Evolutionary conservation across 2,888 invertebrate species (phyloP).

Genomic region (Cheilosia impressa): DNA sequence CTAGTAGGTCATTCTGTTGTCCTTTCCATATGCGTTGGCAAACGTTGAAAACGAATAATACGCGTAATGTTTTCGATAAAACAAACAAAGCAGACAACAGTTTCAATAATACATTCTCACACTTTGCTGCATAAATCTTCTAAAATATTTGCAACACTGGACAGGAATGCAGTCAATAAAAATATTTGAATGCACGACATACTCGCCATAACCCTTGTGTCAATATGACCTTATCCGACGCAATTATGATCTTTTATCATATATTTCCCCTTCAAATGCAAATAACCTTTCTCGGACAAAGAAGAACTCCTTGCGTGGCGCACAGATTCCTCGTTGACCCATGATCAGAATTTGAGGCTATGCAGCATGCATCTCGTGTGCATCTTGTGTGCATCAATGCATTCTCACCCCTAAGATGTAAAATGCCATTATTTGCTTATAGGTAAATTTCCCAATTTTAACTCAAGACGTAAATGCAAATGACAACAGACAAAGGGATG

Average conservation of each 20-base stretch:
- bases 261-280: conserved; percentile 51
- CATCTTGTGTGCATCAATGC: conserved; percentile 32
- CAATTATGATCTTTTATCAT: conserved; percentile 65
- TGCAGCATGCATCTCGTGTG: conserved; percentile 57
- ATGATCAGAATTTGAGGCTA: conserved; percentile 49
- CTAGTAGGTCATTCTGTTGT: too few species aligned
- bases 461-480: conserved; percentile 57
- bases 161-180: conserved; percentile 27
- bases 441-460: conserved; percentile 53
- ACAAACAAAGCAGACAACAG: too few species aligned
- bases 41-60: too few species aligned
- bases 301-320: too few species aligned
- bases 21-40: too few species aligned
- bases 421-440: conserved; percentile 66
- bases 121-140: conserved; percentile 5
- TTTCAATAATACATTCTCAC: too few species aligned
- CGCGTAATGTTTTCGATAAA: too few species aligned
- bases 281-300: conserved; percentile 55
- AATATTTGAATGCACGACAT: conserved; percentile 20
- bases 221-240: conserved; percentile 61
- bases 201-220: conserved; percentile 42
- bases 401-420: conserved; percentile 47
- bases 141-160: conserved; percentile 16
- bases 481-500: conserved; percentile 54
- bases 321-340: conserved; percentile 53